Evolutionary conservation across 1,140 invertebrate genomes (phyloP).

Genomic region (Nomia melanderi): DNA sequence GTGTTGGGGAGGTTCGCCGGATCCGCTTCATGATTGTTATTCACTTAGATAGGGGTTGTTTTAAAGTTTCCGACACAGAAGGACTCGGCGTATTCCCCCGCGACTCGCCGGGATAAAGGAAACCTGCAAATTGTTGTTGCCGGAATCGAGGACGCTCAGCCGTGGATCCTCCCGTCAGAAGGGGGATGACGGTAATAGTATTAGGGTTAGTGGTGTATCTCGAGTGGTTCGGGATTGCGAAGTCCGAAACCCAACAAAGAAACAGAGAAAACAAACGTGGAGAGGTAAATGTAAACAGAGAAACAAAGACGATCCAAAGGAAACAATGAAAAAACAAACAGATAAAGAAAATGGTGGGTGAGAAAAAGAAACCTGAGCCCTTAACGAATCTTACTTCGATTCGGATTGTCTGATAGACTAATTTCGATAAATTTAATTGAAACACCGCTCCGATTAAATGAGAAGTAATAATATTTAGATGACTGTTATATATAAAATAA

Average conservation of each 20-base stretch:
- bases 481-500: no score
- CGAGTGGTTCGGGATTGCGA: slow-evolving; percentile 52
- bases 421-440: no score
- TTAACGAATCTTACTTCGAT: no score
- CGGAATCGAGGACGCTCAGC: slow-evolving; percentile 63
- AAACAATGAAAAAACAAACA: no score
- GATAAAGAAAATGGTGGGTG: no score
- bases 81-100: slow-evolving; percentile 50
- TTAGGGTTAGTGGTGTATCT: slow-evolving; percentile 70
- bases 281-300: slow-evolving; percentile 61
- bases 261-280: slow-evolving; percentile 42
- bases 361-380: no score
- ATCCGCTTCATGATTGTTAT: slow-evolving; percentile 46
- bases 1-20: background rate
- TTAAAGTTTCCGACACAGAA: slow-evolving; percentile 55
- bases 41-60: slow-evolving; percentile 51
- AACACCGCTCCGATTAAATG: no score
- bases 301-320: no score
- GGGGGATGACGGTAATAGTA: slow-evolving; percentile 62
- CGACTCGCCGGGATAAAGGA: slow-evolving; percentile 57
- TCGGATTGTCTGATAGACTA: no score
- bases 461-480: no score
- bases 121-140: slow-evolving; percentile 64
- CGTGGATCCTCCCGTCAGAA: slow-evolving; percentile 51
- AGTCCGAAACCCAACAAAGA: slow-evolving; percentile 20